Evolutionary conservation across 2,113 vertebrate species (phyloP).

Genomic region (Calcarius ornatus): DNA sequence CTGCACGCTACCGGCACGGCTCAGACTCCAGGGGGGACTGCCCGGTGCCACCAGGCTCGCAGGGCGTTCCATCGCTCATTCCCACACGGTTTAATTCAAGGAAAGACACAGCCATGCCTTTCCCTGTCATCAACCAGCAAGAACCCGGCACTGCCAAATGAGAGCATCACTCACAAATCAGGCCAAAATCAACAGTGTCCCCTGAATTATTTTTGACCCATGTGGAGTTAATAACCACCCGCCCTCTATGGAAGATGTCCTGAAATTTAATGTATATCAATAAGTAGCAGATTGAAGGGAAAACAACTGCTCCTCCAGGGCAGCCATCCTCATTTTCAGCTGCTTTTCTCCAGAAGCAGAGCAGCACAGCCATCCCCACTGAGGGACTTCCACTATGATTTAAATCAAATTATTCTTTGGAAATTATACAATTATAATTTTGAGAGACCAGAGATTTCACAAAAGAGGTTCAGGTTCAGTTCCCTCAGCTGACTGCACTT

Average conservation of each 20-base stretch:
- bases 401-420: background rate
- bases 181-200: background rate
- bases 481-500: background rate
- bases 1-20: background rate
- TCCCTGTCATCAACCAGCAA: background rate
- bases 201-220: background rate
- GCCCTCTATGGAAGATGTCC: rapidly evolving
- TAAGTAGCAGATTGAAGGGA: background rate
- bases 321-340: background rate
- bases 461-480: background rate
- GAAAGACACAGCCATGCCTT: background rate
- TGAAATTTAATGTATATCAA: background rate
- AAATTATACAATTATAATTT: background rate
- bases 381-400: background rate
- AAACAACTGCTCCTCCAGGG: background rate
- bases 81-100: rapidly evolving
- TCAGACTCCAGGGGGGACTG: rapidly evolving
- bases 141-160: background rate
- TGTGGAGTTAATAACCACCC: background rate
- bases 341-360: background rate
- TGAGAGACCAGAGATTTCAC: background rate
- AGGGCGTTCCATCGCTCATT: rapidly evolving
- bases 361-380: background rate
- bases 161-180: background rate
- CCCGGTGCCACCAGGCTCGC: background rate